phyloP scores from a whole-genome alignment of 2,888 invertebrate species.

The Troglohyphantes excavatus region DNA sequence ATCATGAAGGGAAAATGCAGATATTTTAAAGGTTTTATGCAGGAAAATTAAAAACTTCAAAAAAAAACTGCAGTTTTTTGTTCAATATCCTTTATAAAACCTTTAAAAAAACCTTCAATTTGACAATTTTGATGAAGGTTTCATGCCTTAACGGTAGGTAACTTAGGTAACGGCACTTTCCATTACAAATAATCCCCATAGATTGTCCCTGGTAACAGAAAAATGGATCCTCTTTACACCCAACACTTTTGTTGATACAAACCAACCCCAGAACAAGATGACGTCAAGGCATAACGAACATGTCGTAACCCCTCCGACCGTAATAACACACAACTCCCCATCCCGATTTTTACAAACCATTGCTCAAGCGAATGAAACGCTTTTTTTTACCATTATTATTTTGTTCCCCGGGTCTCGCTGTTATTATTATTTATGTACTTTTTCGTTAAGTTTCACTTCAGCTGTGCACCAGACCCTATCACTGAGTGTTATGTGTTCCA shows the following conservation, averaged over 20 bases:
- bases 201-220: too few relatives aligned
- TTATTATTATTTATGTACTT: conserved; percentile 52
- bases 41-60: too few relatives aligned
- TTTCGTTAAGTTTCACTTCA: conserved; percentile 71
- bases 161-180: too few relatives aligned
- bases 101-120: too few relatives aligned
- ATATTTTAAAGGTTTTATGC: too few relatives aligned
- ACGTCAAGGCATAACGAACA: conserved; percentile 36
- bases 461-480: conserved; percentile 66
- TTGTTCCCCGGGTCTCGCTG: neutral
- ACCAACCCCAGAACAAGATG: neutral
- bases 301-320: conserved; percentile 37
- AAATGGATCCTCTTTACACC: neutral
- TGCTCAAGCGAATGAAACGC: conserved; percentile 66
- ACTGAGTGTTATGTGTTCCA: conserved; percentile 30
- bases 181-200: too few relatives aligned
- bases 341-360: conserved; percentile 57
- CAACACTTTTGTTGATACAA: neutral
- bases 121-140: too few relatives aligned
- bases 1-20: too few relatives aligned
- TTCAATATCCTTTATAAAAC: too few relatives aligned
- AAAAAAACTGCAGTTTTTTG: too few relatives aligned
- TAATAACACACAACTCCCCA: conserved; percentile 36
- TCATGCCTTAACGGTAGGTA: too few relatives aligned
- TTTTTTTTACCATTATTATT: conserved; percentile 1